phyloP scores from a whole-genome alignment of 2,113 vertebrate genomes.

The Myrmecophaga tridactyla region DNA sequence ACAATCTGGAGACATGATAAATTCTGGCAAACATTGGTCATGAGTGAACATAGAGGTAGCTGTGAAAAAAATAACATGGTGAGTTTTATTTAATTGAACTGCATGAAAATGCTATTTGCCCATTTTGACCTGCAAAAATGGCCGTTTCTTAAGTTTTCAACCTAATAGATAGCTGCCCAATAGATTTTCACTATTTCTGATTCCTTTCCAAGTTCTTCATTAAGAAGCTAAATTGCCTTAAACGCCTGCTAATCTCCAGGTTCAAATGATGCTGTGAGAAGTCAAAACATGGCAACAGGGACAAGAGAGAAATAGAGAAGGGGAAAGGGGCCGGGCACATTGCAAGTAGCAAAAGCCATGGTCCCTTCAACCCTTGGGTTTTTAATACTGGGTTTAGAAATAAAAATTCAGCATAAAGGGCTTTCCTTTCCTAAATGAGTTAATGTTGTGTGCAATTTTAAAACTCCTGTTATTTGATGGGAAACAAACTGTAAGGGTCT shows the following conservation, averaged over 20 bases:
- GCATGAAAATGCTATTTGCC: neutral
- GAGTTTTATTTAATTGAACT: neutral
- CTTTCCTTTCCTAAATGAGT: neutral
- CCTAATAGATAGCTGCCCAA: neutral
- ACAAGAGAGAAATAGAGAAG: neutral
- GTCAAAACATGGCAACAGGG: neutral
- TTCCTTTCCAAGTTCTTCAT: neutral
- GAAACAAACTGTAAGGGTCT: neutral
- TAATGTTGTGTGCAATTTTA: neutral
- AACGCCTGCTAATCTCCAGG: neutral
- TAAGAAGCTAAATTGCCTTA: neutral
- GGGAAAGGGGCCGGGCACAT: neutral
- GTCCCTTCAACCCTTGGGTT: accelerated
- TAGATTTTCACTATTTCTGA: neutral
- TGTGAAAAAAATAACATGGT: neutral
- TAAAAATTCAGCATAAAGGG: neutral
- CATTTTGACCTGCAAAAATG: too few species aligned
- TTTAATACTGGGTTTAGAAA: neutral
- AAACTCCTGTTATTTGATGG: neutral
- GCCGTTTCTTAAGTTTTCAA: neutral
- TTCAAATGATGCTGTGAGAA: neutral
- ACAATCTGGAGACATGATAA: neutral
- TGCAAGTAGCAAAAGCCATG: neutral
- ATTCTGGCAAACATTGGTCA: neutral
- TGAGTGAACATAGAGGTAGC: neutral